Evolutionary conservation across 1,140 invertebrate species (phyloP).

Genomic region (Rhopalosiphum padi): DNA sequence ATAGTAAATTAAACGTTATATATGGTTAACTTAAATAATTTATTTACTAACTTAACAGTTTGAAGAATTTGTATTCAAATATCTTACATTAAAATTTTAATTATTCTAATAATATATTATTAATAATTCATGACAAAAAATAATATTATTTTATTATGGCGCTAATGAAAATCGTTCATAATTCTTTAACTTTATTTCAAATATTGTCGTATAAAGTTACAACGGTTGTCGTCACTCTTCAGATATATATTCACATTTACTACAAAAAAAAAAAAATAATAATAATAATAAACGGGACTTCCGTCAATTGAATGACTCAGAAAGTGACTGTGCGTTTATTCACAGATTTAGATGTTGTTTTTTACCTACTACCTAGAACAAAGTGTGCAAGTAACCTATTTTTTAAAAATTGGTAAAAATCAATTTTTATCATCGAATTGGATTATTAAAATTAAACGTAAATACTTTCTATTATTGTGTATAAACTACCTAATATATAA

Average conservation of each 20-base stretch:
- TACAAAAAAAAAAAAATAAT: background rate
- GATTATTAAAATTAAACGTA: background rate
- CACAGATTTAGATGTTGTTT: background rate
- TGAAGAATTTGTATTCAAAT: too few relatives aligned
- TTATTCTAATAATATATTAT: background rate
- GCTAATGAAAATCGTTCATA: background rate
- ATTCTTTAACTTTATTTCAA: background rate
- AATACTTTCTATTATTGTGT: background rate
- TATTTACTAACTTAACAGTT: background rate
- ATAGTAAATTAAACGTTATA: background rate
- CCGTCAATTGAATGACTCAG: conserved; percentile 4
- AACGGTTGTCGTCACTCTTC: background rate
- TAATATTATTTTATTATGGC: too few relatives aligned
- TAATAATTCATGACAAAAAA: too few relatives aligned
- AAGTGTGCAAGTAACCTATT: background rate
- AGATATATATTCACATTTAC: background rate
- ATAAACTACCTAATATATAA: background rate
- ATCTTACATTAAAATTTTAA: background rate
- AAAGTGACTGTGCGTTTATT: background rate
- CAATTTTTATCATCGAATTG: background rate
- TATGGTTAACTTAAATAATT: background rate
- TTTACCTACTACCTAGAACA: background rate
- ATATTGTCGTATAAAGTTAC: background rate
- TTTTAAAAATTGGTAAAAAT: background rate
- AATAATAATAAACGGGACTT: background rate